Percentiles rank a stretch among this genome's conserved stretches.
Conservation (phyloP, 2,888 invertebrate genomes). For the Fragum sueziense region DNA sequence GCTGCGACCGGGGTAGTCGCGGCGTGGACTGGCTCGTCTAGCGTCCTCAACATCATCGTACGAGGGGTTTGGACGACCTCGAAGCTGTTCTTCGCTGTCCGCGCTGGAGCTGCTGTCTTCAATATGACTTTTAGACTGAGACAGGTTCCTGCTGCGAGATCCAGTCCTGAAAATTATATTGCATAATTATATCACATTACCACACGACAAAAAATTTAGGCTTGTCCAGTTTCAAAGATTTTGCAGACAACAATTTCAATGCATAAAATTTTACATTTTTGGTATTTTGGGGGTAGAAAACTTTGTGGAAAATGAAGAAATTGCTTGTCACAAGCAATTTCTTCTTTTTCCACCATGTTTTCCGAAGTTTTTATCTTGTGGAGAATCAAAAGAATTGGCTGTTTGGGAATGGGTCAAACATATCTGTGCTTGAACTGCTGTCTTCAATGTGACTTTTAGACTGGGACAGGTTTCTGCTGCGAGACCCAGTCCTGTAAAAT, state of each 20-base stretch:
- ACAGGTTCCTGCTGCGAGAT: neutral
- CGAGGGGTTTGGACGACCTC: constrained; percentile 21
- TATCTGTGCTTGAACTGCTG: constrained; percentile 9
- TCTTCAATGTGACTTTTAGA: neutral
- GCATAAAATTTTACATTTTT: no score
- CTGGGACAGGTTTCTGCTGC: neutral
- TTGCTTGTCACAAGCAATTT: neutral
- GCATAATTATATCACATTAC: no score
- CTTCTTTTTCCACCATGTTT: constrained; percentile 1
- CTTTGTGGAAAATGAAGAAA: no score
- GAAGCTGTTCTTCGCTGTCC: constrained; percentile 7
- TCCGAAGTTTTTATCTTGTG: no score
- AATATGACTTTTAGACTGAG: neutral
- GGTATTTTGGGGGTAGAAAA: no score
- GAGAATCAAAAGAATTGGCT: no score
- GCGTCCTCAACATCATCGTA: constrained; percentile 21
- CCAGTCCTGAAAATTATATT: neutral
- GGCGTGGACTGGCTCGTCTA: neutral
- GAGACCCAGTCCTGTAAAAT: neutral
- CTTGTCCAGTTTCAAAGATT: no score
- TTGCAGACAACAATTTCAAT: no score
- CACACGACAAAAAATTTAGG: no score
- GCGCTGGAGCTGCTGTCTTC: constrained; percentile 12
- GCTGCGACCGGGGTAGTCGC: constrained; percentile 15
- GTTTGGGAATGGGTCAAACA: no score